A percentile compares a stretch with the other conserved stretches of the same genome.
Evolutionary conservation across 1,140 invertebrate genomes (phyloP).

Genomic region (Trypoxylus dichotomus): DNA sequence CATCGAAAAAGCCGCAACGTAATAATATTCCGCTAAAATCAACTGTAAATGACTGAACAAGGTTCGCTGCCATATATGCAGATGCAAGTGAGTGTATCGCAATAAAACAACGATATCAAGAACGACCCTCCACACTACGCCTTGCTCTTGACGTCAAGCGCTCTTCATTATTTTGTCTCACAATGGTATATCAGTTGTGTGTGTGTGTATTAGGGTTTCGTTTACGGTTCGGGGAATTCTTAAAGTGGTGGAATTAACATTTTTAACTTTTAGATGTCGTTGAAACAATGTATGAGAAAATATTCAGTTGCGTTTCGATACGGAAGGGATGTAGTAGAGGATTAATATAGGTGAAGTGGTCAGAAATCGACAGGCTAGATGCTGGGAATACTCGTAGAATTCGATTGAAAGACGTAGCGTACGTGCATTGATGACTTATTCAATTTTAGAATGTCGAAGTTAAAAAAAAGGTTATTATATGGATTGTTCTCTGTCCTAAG

Average conservation of each 20-base stretch:
- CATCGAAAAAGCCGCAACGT: neutral
- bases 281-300: constrained; percentile 26
- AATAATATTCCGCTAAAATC: neutral
- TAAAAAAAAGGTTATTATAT: too few species aligned
- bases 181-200: constrained; percentile 18
- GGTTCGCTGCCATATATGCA: neutral
- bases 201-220: neutral
- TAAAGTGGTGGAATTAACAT: constrained; percentile 12
- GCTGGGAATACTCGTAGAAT: neutral
- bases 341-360: neutral
- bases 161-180: constrained; percentile 24
- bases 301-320: constrained; percentile 5
- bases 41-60: neutral
- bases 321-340: neutral
- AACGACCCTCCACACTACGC: neutral
- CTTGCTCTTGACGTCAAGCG: neutral
- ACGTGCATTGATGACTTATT: neutral
- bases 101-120: constrained; percentile 17
- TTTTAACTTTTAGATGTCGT: constrained; percentile 4
- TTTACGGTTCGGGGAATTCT: constrained; percentile 6
- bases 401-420: neutral
- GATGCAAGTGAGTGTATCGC: neutral
- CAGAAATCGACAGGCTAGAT: neutral
- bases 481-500: too few species aligned
- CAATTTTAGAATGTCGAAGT: too few species aligned